These are phyloP conservation scores for Mungos mungo DNA, from an alignment of 2,113 vertebrate species.

Conservation along the genomic window DNA sequence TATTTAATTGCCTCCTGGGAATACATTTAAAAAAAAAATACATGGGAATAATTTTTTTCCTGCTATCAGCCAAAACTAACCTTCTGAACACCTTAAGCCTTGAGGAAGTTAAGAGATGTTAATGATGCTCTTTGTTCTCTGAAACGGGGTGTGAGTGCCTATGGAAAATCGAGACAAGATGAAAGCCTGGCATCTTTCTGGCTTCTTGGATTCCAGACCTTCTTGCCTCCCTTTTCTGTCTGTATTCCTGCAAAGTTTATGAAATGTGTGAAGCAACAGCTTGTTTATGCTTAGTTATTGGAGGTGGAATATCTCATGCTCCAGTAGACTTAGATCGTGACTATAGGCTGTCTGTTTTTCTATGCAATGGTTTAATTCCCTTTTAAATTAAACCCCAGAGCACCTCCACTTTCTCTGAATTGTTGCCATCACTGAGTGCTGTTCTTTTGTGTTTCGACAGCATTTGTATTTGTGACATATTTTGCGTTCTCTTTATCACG, in stretches of 20 bases:
- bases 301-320: background rate
- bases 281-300: background rate
- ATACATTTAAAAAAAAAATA: background rate
- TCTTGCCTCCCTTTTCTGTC: background rate
- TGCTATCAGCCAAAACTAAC: background rate
- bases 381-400: background rate
- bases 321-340: background rate
- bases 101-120: background rate
- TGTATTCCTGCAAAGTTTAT: background rate
- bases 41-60: background rate
- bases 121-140: background rate
- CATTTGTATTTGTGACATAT: background rate
- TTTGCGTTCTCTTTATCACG: background rate
- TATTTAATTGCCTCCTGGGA: background rate
- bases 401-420: background rate
- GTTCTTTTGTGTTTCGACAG: background rate
- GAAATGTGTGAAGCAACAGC: background rate
- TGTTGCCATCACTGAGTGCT: background rate
- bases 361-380: background rate
- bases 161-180: background rate
- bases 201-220: background rate
- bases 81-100: background rate
- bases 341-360: background rate
- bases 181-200: background rate
- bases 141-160: background rate